Conservation (phyloP, 2,797 vertebrate species). For the Poeciliopsis presidionis region DNA sequence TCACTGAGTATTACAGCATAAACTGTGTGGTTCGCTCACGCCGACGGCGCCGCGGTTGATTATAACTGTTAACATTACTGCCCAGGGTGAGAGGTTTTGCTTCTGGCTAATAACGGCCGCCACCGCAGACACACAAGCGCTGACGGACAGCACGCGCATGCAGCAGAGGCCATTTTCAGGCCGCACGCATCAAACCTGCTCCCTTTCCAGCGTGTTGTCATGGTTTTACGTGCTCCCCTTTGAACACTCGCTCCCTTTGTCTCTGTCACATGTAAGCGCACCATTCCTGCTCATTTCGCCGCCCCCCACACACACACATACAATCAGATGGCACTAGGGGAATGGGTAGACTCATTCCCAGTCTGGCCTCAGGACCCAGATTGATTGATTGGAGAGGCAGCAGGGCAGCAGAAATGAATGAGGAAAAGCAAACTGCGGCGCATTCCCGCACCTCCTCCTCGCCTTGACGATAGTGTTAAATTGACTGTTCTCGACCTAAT, state of each 20-base stretch:
- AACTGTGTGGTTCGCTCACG: constrained; percentile 52
- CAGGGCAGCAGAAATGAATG: constrained; percentile 59
- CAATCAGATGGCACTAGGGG: constrained; percentile 45
- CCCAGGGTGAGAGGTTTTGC: constrained; percentile 44
- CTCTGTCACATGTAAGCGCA: constrained; percentile 22
- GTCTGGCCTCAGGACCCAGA: constrained; percentile 61
- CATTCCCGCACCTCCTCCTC: constrained; percentile 34
- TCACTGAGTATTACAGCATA: constrained; percentile 68
- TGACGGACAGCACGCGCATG: constrained; percentile 16
- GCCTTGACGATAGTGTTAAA: constrained; percentile 63
- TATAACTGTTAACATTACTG: constrained; percentile 51
- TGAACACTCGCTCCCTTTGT: constrained; percentile 59
- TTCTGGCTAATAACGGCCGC: constrained; percentile 44
- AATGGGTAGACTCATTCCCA: constrained; percentile 67
- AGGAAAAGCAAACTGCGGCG: constrained; percentile 65
- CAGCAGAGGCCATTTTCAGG: constrained; percentile 17
- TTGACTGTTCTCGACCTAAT: constrained; percentile 61
- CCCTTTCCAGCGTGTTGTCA: constrained; percentile 9
- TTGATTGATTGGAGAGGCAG: constrained; percentile 68
- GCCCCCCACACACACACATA: constrained; percentile 23
- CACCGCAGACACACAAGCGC: not conserved
- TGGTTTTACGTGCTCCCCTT: constrained; percentile 41
- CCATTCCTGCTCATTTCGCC: constrained; percentile 2
- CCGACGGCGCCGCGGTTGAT: constrained; percentile 42
- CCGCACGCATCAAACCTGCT: constrained; percentile 6